Evolutionary conservation across 2,113 vertebrate genomes (phyloP).

Genomic region (Dryoscopus gambensis): DNA sequence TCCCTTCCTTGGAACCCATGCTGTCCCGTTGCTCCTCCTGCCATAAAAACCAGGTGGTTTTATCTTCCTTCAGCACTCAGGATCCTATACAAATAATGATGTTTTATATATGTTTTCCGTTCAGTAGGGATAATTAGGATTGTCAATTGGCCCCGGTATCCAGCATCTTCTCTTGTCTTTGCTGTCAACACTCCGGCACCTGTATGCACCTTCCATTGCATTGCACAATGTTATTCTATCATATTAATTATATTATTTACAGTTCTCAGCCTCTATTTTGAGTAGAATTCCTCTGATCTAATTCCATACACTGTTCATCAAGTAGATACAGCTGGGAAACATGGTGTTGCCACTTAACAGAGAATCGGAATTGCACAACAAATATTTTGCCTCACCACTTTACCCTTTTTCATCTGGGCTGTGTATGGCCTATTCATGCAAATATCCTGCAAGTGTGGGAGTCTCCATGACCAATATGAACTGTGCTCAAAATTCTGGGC

Average conservation of each 20-base stretch:
- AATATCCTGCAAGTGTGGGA: background rate
- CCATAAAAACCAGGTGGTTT: background rate
- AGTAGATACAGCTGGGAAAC: background rate
- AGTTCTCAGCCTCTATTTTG: background rate
- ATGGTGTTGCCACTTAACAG: background rate
- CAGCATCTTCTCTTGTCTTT: background rate
- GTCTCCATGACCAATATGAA: background rate
- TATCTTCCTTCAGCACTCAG: background rate
- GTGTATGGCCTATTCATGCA: fast-evolving
- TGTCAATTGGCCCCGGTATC: background rate
- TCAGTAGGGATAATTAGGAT: background rate
- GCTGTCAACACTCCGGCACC: background rate
- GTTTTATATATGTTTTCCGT: background rate
- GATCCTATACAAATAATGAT: background rate
- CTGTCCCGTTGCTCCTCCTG: fast-evolving
- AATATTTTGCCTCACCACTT: background rate
- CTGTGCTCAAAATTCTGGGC: background rate
- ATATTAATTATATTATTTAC: background rate
- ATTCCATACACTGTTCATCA: background rate
- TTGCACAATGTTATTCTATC: too few relatives aligned
- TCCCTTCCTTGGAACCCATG: background rate
- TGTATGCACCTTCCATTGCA: background rate
- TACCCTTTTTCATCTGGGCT: background rate
- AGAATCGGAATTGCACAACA: background rate
- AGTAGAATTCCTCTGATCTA: background rate